A percentile compares a stretch with the other conserved stretches of the same genome.
Evolutionary conservation across 2,797 vertebrate genomes (phyloP).

Genomic region (Rhinoraja longicauda): DNA sequence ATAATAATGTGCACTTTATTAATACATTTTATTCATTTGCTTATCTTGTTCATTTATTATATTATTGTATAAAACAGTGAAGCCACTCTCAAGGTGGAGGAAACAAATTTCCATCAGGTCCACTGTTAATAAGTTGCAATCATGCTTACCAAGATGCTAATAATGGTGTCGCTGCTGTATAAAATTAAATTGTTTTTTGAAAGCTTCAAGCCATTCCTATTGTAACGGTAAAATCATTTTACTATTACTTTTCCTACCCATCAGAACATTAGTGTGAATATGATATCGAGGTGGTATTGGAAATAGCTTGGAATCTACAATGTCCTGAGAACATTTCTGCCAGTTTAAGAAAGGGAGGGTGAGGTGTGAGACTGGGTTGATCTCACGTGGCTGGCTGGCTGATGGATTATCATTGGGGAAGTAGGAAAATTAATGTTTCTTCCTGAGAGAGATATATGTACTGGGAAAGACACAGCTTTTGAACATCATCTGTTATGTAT

Average conservation of each 20-base stretch:
- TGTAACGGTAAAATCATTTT: neutral
- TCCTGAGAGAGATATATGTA: no score
- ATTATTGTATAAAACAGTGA: neutral
- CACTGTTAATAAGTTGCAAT: neutral
- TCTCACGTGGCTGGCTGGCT: no score
- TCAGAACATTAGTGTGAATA: no score
- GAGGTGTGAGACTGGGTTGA: no score
- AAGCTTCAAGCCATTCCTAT: neutral
- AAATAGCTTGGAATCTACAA: no score
- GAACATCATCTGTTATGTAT: no score
- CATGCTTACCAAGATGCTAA: neutral
- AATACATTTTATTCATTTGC: neutral
- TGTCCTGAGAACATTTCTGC: no score
- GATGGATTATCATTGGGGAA: no score
- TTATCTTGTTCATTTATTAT: constrained; percentile 12
- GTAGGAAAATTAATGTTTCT: no score
- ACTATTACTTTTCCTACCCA: neutral
- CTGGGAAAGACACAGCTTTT: no score
- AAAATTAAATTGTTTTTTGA: neutral
- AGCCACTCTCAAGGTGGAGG: neutral
- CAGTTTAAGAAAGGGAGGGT: no score
- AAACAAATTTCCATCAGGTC: neutral
- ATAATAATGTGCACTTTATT: neutral
- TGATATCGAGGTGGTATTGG: no score
- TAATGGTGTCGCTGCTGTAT: neutral